Evolutionary conservation across 2,797 vertebrate genomes (phyloP).

Genomic region (Allochrocebus solatus): DNA sequence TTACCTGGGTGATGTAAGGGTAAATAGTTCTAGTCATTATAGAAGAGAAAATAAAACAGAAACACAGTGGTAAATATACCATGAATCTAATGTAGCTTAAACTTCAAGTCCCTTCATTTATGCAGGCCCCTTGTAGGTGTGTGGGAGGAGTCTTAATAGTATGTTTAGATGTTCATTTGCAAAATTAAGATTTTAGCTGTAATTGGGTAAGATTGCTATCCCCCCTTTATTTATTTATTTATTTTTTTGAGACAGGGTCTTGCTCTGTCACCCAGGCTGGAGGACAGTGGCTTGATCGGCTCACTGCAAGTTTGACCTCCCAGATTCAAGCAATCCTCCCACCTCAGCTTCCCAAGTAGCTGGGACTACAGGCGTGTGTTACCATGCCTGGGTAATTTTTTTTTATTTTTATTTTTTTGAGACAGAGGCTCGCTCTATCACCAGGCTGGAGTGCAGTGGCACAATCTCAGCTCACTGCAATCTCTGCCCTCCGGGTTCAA

Average conservation of each 20-base stretch:
- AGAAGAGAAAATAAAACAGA: background rate
- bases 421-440: no score
- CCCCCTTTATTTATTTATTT: background rate
- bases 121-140: background rate
- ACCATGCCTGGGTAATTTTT: no score
- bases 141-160: background rate
- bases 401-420: no score
- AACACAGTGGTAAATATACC: background rate
- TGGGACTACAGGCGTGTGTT: no score
- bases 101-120: background rate
- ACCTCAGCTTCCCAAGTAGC: background rate
- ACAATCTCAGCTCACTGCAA: no score
- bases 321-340: background rate
- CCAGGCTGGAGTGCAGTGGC: no score
- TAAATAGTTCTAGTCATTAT: background rate
- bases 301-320: background rate
- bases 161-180: background rate
- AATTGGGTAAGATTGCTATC: background rate
- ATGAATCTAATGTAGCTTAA: background rate
- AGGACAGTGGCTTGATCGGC: background rate
- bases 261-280: background rate
- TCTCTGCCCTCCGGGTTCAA: no score
- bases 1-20: background rate
- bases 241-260: background rate
- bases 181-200: constrained; percentile 32